Evolutionary conservation across 2,888 invertebrate species (phyloP).

Genomic region (Pardosa pseudoannulata): DNA sequence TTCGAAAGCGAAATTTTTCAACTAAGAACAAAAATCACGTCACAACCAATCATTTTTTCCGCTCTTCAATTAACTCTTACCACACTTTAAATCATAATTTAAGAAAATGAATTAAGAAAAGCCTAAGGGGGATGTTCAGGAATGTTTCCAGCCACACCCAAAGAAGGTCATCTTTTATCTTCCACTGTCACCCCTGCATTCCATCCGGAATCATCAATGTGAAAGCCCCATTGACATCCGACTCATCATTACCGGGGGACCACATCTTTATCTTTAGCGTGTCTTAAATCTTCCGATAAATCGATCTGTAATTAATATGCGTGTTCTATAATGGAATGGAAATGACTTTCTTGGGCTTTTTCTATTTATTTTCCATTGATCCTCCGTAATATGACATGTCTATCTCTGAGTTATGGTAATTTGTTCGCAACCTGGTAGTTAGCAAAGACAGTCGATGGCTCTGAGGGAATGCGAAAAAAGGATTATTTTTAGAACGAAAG

Average conservation of each 20-base stretch:
- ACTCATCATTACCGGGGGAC: conserved; percentile 41
- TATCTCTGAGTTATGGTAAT: conserved; percentile 44
- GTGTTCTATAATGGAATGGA: conserved; percentile 67
- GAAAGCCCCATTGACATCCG: conserved; percentile 59
- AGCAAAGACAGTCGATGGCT: conserved; percentile 1
- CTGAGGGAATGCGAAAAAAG: neutral
- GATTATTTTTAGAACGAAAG: neutral
- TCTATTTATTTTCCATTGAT: neutral
- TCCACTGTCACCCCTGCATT: conserved; percentile 24
- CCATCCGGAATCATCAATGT: conserved; percentile 43
- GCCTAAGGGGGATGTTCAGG: neutral
- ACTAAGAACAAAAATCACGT: neutral
- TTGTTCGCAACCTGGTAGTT: conserved; percentile 48
- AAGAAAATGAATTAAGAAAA: conserved; percentile 12
- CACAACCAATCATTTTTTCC: neutral
- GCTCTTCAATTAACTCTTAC: conserved; percentile 6
- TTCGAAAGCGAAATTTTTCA: no score
- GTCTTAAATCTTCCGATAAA: conserved; percentile 69
- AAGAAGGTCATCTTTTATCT: conserved; percentile 39
- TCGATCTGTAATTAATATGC: conserved; percentile 70
- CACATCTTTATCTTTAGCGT: conserved; percentile 39
- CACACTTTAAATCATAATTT: conserved; percentile 10
- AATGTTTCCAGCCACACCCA: conserved; percentile 48
- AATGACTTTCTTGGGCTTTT: conserved; percentile 21
- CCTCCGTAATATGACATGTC: conserved; percentile 45